Evolutionary conservation across 2,797 vertebrate species (phyloP).

Genomic region (Crocidura indochinensis): DNA sequence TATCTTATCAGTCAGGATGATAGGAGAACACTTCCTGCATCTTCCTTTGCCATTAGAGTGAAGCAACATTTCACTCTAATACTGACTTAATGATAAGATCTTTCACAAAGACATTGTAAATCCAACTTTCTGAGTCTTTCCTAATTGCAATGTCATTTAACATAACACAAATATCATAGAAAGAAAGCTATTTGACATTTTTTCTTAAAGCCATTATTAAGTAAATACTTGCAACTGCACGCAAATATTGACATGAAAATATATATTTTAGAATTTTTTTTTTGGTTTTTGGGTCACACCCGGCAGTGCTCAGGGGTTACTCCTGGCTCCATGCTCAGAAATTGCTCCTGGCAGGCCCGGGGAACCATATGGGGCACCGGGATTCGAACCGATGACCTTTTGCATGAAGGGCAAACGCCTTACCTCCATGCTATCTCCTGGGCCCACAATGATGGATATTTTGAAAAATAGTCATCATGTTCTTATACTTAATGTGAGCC

Average conservation of each 20-base stretch:
- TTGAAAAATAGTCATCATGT: conserved; percentile 1
- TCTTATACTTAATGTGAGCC: not conserved
- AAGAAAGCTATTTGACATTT: not conserved
- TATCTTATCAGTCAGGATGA: not conserved
- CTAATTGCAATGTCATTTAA: not conserved
- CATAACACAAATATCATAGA: not conserved
- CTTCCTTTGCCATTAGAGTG: not conserved
- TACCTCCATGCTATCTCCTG: too few relatives aligned
- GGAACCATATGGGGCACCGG: too few relatives aligned
- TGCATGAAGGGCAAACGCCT: too few relatives aligned
- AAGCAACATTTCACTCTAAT: not conserved
- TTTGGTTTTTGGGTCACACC: too few relatives aligned
- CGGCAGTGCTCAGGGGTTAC: too few relatives aligned
- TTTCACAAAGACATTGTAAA: conserved; percentile 4
- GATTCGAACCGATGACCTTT: too few relatives aligned
- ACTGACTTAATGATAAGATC: not conserved
- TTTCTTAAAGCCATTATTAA: conserved; percentile 1
- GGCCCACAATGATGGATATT: not conserved
- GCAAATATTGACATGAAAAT: not conserved
- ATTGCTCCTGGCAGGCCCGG: too few relatives aligned
- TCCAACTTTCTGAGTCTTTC: not conserved
- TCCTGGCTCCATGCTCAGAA: too few relatives aligned
- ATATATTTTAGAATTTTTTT: not conserved
- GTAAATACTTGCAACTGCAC: not conserved
- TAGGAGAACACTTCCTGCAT: not conserved